A percentile compares a stretch with the other conserved stretches of the same genome.
These are phyloP conservation scores for Carcina quercana DNA, from an alignment of 2,888 invertebrate genomes.

Conservation along the genomic window DNA sequence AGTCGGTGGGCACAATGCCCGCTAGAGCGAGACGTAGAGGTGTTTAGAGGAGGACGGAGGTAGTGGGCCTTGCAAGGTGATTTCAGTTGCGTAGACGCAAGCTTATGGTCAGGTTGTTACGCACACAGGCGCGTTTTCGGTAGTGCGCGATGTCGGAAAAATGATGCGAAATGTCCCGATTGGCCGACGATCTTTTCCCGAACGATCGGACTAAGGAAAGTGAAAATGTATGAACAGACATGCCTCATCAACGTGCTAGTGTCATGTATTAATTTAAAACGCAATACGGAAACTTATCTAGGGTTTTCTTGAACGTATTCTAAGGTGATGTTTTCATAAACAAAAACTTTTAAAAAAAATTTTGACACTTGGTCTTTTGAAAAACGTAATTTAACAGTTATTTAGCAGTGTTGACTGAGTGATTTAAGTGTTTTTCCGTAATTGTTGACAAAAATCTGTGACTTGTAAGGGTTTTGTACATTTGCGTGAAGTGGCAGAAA, in stretches of 20 bases:
- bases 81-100: slow-evolving; percentile 72
- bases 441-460: too few species aligned
- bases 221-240: slow-evolving; percentile 14
- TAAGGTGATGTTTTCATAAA: too few species aligned
- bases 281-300: too few species aligned
- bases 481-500: too few species aligned
- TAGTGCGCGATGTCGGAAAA: slow-evolving; percentile 47
- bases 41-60: slow-evolving; percentile 50
- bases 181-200: slow-evolving; percentile 10
- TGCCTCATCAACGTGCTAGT: neutral
- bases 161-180: slow-evolving; percentile 25
- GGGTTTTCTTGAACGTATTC: too few species aligned
- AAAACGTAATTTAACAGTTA: too few species aligned
- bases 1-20: slow-evolving; percentile 66
- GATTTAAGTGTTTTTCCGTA: too few species aligned
- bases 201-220: slow-evolving; percentile 14
- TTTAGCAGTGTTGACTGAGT: too few species aligned
- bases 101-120: slow-evolving; percentile 64
- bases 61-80: slow-evolving; percentile 75
- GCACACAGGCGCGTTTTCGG: slow-evolving; percentile 42
- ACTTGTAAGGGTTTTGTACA: too few species aligned
- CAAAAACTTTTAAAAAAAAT: too few species aligned
- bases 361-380: too few species aligned
- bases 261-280: neutral
- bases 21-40: slow-evolving; percentile 48